Conservation (phyloP, 1,140 invertebrate genomes). For the Leptinotarsa defecta region DNA sequence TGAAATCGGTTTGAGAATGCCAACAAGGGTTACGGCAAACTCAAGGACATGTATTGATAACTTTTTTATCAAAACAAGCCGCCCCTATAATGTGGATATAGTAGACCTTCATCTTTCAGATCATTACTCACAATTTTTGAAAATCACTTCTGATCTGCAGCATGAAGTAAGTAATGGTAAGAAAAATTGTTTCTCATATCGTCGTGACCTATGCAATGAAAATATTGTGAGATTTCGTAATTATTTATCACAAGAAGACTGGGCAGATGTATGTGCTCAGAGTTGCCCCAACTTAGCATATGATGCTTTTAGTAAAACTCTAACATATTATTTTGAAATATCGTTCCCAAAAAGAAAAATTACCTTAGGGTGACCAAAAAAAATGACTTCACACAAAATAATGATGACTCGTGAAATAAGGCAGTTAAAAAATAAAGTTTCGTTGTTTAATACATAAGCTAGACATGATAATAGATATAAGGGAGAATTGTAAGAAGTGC, state of each 20-base stretch:
- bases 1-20: not conserved
- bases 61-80: not conserved
- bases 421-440: not conserved
- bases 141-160: not conserved
- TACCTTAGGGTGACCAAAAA: no score
- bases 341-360: not conserved
- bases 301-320: not conserved
- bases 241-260: not conserved
- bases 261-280: not conserved
- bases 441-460: not conserved
- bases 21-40: not conserved
- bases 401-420: not conserved
- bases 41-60: conserved; percentile 5
- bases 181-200: not conserved
- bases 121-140: conserved; percentile 3
- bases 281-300: not conserved
- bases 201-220: not conserved
- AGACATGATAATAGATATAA: not conserved
- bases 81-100: not conserved
- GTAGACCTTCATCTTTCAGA: not conserved
- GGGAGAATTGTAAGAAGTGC: not conserved
- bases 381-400: not conserved
- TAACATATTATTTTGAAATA: not conserved
- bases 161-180: not conserved
- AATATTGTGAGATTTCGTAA: not conserved